A percentile compares a stretch with the other conserved stretches of the same genome.
Evolutionary conservation across 1,140 invertebrate genomes (phyloP).

Genomic region (Lysiphlebus fabarum): DNA sequence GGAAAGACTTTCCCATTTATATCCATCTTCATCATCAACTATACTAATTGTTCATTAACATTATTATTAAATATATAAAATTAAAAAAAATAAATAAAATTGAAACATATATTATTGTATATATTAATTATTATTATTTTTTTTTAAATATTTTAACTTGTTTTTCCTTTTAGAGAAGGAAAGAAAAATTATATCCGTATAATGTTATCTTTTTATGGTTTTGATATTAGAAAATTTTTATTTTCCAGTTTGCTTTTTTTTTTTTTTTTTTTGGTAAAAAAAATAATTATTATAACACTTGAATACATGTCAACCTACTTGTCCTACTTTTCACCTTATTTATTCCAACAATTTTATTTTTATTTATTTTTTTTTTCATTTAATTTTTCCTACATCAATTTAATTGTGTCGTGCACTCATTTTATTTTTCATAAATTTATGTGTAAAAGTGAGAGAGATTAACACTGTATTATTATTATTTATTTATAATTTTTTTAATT

Average conservation of each 20-base stretch:
- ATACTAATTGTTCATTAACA: neutral
- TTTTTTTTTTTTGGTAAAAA: neutral
- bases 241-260: constrained; percentile 1
- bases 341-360: constrained; percentile 6
- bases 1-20: constrained; percentile 16
- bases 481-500: neutral
- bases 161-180: neutral
- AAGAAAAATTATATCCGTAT: constrained; percentile 1
- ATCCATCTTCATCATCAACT: constrained; percentile 2
- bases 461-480: no score
- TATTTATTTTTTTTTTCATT: neutral
- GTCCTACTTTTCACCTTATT: neutral
- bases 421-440: constrained; percentile 1
- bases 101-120: neutral
- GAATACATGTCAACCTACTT: constrained; percentile 2
- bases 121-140: neutral
- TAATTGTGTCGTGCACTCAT: constrained; percentile 14
- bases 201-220: neutral
- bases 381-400: constrained; percentile 5
- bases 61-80: no score
- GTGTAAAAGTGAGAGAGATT: constrained; percentile 4
- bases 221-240: neutral
- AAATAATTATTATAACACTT: no score
- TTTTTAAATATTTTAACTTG: no score
- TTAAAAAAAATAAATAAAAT: neutral